Evolutionary conservation across 1,140 invertebrate genomes (phyloP), one percentile per base, ranked within the genome.

Genomic region (Acarapis woodi): DNA sequence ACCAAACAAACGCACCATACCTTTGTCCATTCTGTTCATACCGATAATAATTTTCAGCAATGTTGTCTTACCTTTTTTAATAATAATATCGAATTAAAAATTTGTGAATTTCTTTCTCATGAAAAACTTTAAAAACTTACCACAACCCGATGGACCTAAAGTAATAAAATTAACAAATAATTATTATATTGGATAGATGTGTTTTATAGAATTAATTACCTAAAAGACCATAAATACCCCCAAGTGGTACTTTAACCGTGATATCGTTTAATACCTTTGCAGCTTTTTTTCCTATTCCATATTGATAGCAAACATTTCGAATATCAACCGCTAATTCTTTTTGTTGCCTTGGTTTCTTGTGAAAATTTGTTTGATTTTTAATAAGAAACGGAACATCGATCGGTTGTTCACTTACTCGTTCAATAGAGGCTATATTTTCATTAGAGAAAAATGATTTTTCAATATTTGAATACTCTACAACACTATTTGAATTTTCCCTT

Each of bases 1-100:
- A 33, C 35, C 42, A 8, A 37, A 29, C 5, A 43, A 30, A 12
- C 4, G 12, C 3, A 44, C 34, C 15, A 4, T 0, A 15, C 39
- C 42, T n/a, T 6, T 19, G 4, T 20, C 14, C 10, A 35, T 25
- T 21, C 31, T 24, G 19, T 32, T 34, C 14, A 35, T 24, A 9
- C 42, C 42, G 48, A 51, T 29, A 35, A 48, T 40, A 53, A 54
- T 33, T 47, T 51, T 49, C 15, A 55, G 34, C 2, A 55, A 35
- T 4, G 62, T 60, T 1, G 60, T 62, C 44, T 64, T 64, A 10
- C 62, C 62, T 76, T 82, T n/a, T 62, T 61, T 2, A 62, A 62
- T 24, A 35, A 35, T 22, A 35, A 16, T 22, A 15, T 21, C 12
- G 19, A 35, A 14, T 16, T 32, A 6, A 2, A 16, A 14, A 14